phyloP scores from a whole-genome alignment of 2,113 vertebrate genomes.

The Myrmophylax atrothorax region DNA sequence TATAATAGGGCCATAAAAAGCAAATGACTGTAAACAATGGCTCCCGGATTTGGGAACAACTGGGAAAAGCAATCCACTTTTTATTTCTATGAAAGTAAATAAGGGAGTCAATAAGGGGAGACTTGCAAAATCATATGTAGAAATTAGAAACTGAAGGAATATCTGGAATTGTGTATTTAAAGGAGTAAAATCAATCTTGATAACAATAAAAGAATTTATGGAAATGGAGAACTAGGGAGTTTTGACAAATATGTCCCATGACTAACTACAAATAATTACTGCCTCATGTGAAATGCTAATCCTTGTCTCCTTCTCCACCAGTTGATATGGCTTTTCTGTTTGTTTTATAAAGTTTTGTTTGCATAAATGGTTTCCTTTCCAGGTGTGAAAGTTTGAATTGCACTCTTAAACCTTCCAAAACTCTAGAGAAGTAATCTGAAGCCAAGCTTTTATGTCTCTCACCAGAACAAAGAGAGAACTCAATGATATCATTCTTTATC shows the following conservation, averaged over 20 bases:
- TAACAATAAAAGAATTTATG: background rate
- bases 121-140: background rate
- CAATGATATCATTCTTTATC: background rate
- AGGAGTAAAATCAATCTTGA: background rate
- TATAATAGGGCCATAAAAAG: constrained; percentile 47
- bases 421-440: background rate
- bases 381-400: background rate
- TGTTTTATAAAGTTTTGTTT: background rate
- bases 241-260: background rate
- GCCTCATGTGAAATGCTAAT: background rate
- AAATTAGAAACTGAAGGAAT: background rate
- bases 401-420: background rate
- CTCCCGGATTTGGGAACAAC: constrained; percentile 23
- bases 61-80: background rate
- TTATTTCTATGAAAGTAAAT: background rate
- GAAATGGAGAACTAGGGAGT: background rate
- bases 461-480: background rate
- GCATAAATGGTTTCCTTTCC: background rate
- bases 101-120: background rate
- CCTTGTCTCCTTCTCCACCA: background rate
- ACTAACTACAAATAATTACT: background rate
- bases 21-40: constrained; percentile 29
- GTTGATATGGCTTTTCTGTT: background rate
- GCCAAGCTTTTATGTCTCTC: background rate
- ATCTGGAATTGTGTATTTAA: background rate